phyloP scores from a whole-genome alignment of 2,797 vertebrate species.

The Paguma larvata region DNA sequence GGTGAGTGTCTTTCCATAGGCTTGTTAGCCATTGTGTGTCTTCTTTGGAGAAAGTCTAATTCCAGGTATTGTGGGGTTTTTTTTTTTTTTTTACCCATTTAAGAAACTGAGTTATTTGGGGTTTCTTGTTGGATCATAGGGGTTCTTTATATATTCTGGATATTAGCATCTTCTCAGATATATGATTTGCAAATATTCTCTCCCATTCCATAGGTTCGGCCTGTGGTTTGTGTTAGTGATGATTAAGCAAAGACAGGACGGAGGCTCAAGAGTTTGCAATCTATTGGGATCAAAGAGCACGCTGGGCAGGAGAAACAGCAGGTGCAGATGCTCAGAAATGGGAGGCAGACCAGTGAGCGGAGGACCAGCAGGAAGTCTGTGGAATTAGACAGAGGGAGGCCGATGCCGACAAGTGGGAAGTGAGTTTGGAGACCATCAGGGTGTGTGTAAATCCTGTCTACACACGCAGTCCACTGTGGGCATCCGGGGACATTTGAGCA shows the following conservation, averaged over 20 bases:
- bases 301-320: not conserved
- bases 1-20: not conserved
- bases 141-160: not conserved
- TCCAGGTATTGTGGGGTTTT: too few relatives aligned
- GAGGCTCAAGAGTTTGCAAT: not conserved
- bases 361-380: not conserved
- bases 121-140: not conserved
- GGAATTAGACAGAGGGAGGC: not conserved
- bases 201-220: not conserved
- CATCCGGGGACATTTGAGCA: not conserved
- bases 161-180: not conserved
- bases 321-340: not conserved
- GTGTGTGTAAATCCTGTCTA: not conserved
- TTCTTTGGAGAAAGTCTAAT: not conserved
- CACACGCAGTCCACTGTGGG: too few relatives aligned
- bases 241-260: not conserved
- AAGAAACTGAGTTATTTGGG: not conserved
- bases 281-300: not conserved
- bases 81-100: not conserved
- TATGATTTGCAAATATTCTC: not conserved
- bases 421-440: not conserved
- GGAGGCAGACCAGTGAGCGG: not conserved
- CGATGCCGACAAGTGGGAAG: not conserved
- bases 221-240: not conserved
- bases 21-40: not conserved